Base-by-base conservation (phyloP, 2,113 vertebrate genomes). In the Megalops atlanticus region DNA sequence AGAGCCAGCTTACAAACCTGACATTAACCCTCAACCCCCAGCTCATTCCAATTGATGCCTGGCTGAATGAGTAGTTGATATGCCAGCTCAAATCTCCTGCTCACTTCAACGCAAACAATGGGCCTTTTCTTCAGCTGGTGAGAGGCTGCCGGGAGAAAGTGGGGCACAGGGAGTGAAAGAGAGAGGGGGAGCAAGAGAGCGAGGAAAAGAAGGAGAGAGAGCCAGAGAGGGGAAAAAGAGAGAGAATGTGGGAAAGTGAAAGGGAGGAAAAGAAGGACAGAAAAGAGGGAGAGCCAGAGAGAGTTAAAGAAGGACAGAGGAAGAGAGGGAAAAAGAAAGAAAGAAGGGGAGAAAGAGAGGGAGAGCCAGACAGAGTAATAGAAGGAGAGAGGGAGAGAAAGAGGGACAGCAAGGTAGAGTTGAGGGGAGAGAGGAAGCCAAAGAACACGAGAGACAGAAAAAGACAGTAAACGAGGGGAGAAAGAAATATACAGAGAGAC, bases 61-160 rank as follows among this genome's bases (percentile, higher is more conserved):
- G 86, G 80, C 74, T 84, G 84, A 86, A 85, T 77, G 82, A 80
- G 71, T 83, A 84, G 83, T 80, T 83, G 82, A 89, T 81, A 84
- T 43, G 77, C 78, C 78, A 73, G 78, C 74, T 85, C 80, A 84
- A 84, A 80, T 85, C 84, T 82, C 84, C 84, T 76, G 82, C 74
- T 83, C 78, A 74, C 79, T 83, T 40, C 45, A 78, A 82, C 18
- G 64, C 8, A 58, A 78, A 85, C 82, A 87, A 89, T 86, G 81
- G 14, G 41, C 77, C 74, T 80, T 85, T 82, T 89, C 81, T 79
- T 36, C 52, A 74, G 39, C 77, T 54, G 39, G 74, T 69, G 54
- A 78, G 39, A 64, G 38, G 36, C 49, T 40, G 58, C 39, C 31
- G 6, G 10, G 10, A 69, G 71, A 69, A 54, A 78, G 76, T 73